A percentile compares a stretch with the other conserved stretches of the same genome.
Conservation (phyloP, 2,888 invertebrate genomes). For the Punctoribates punctum region DNA sequence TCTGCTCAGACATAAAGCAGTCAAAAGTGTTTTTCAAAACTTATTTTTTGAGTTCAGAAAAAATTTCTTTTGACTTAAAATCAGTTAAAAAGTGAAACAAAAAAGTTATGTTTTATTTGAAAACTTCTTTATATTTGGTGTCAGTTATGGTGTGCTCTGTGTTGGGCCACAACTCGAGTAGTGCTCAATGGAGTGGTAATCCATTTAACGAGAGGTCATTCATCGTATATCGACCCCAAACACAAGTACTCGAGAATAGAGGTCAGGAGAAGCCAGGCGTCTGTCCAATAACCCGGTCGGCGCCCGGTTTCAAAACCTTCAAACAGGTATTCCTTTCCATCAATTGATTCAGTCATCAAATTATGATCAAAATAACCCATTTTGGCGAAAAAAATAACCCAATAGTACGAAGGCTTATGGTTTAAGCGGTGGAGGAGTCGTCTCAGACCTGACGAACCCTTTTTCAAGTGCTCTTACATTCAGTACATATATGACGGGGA, state of each 20-base stretch:
- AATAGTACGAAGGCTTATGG: constrained; percentile 41
- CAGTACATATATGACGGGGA: constrained; percentile 3
- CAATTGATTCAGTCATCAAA: neutral
- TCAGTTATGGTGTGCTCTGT: neutral
- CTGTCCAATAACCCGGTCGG: constrained; percentile 37
- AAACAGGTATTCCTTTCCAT: constrained; percentile 21
- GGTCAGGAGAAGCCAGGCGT: constrained; percentile 40
- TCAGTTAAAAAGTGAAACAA: no score
- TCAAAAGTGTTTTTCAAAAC: no score
- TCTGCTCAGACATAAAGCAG: no score
- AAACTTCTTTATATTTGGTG: neutral
- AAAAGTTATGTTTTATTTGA: neutral
- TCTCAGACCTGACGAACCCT: constrained; percentile 36
- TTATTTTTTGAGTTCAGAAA: no score
- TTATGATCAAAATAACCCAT: neutral
- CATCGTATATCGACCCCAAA: constrained; percentile 39
- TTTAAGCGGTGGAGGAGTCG: constrained; percentile 40
- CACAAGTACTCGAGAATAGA: constrained; percentile 29
- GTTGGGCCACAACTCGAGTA: neutral
- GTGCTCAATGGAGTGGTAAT: constrained; percentile 22
- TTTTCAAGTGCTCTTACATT: constrained; percentile 40
- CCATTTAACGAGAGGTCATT: constrained; percentile 30
- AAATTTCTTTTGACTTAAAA: neutral
- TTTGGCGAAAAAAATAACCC: neutral
- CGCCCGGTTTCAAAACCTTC: constrained; percentile 38